Conservation (phyloP, 2,113 vertebrate genomes). For the Vombatus ursinus region DNA sequence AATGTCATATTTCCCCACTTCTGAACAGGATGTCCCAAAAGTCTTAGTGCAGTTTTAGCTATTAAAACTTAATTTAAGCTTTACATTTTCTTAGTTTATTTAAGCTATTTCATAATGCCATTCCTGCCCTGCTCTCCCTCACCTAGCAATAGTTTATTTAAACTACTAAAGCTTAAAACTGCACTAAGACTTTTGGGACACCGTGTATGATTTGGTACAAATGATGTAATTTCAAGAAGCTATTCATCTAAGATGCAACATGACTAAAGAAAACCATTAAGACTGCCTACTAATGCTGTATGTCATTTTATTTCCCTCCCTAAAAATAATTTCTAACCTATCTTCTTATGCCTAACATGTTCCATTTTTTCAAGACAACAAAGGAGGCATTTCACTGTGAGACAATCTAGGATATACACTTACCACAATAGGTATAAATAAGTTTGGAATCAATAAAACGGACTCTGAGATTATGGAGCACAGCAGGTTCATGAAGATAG, state of each 20-base stretch:
- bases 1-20: not conserved
- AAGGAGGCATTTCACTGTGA: not conserved
- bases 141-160: not conserved
- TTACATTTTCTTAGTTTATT: not conserved
- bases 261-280: not conserved
- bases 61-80: not conserved
- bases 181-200: not conserved
- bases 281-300: slow-evolving; percentile 10
- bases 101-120: not conserved
- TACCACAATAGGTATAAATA: slow-evolving; percentile 99
- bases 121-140: not conserved
- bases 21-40: not conserved
- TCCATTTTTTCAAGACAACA: not conserved
- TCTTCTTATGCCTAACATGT: not conserved
- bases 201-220: slow-evolving; percentile 33
- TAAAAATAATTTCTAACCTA: slow-evolving; percentile 17
- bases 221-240: not conserved
- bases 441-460: slow-evolving; percentile 98
- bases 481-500: slow-evolving; percentile 97
- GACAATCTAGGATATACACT: slow-evolving; percentile 63
- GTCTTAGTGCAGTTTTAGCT: not conserved
- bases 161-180: not conserved
- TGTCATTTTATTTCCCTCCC: not conserved
- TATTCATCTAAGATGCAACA: slow-evolving; percentile 18
- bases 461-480: slow-evolving; percentile 98